Percentiles rank a stretch among this genome's conserved stretches.
phyloP scores from a whole-genome alignment of 2,888 invertebrate species.

The Melangyna quadrimaculata region DNA sequence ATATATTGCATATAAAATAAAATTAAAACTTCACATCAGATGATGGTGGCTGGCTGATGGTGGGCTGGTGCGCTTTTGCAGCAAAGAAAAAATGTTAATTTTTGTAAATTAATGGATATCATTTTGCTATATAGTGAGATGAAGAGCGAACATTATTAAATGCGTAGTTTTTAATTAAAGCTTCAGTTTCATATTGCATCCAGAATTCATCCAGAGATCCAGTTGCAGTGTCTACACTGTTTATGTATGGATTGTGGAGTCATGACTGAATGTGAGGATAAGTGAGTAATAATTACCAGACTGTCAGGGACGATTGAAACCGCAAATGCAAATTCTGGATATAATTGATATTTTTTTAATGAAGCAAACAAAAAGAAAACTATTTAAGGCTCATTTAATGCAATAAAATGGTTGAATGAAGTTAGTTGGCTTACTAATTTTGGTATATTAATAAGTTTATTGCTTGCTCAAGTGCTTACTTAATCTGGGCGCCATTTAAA shows the following conservation, averaged over 20 bases:
- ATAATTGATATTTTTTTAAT: slow-evolving; percentile 48
- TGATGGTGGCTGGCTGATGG: too few species aligned
- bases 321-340: slow-evolving; percentile 58
- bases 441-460: not conserved
- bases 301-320: slow-evolving; percentile 41
- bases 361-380: not conserved
- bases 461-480: too few species aligned
- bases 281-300: slow-evolving; percentile 59
- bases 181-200: not conserved
- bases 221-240: not conserved
- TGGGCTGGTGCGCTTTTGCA: not conserved
- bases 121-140: slow-evolving; percentile 46
- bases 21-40: slow-evolving; percentile 41
- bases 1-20: not conserved
- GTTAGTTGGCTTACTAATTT: not conserved
- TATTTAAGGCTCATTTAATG: slow-evolving; percentile 6
- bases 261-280: slow-evolving; percentile 23
- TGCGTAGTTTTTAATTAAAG: slow-evolving; percentile 60
- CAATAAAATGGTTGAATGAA: slow-evolving; percentile 4
- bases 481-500: too few species aligned
- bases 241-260: not conserved
- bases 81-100: slow-evolving; percentile 58
- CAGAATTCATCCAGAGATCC: slow-evolving; percentile 6
- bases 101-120: slow-evolving; percentile 66
- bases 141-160: slow-evolving; percentile 37